Base-by-base conservation (phyloP, 35 echinoderm and acorn worm species). In the Apostichopus japonicus region DNA sequence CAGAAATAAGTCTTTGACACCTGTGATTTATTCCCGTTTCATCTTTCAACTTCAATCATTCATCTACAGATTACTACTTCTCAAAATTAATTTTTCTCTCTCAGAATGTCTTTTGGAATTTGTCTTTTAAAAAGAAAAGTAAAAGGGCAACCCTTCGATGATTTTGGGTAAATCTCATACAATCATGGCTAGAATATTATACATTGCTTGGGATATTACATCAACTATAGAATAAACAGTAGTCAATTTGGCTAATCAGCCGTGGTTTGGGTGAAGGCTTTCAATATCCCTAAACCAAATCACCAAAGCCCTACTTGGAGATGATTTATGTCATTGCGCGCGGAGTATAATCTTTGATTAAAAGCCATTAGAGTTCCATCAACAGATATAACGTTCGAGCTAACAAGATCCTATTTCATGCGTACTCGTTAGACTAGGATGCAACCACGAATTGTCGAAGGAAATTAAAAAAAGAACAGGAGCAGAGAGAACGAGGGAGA, bases 401-500 rank as follows among this genome's bases (percentile, higher is more conserved):
- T 91, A 91, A 91, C 90, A 78, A 91, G 90, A 91, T 91, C 90
- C 76, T 91, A 79, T 91, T 91, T 91, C 90, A 91, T 91, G 90
- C 72, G 52, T 67, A 19, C 72, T 91, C 77, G 72, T 91, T 78
- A 79, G 90, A 27, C 72, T 53, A 13, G 17, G 72, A 78, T 91
- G 90, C 52, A 55, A 78, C 90, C 72, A 73, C 72, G 90, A 91
- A 91, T 91, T 91, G 90, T 91, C 90, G 72, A 91, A 91, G 90
- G 76, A 91, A 91, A 91, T 91, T 91, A 91, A 87, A 91, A 91
- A 79, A 61, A 2, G 8, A 61, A 10, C 15, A 10, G 44, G 27
- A 78, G 27, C 0, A 61, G 57, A 61, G 57, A 59, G 17, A 84
- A 84, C 0, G 27, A 1, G 0, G 1, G 27, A 33, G 1, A 33